phyloP scores from a whole-genome alignment of 2,113 vertebrate species.

The Laticauda laticaudata region DNA sequence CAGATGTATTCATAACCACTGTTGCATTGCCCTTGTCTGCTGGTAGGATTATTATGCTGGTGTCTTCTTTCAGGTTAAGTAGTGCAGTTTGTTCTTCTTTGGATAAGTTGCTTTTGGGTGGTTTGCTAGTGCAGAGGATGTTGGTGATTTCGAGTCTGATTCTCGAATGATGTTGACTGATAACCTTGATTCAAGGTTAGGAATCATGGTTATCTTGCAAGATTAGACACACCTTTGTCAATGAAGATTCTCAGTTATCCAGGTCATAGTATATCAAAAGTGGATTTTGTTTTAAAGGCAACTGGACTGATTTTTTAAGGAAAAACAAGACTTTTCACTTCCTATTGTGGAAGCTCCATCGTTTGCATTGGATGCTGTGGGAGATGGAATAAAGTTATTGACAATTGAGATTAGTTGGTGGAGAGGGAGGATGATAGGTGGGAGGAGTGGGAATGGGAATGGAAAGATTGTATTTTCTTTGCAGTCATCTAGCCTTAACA shows the following conservation, averaged over 20 bases:
- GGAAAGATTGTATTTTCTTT: background rate
- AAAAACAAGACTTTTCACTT: background rate
- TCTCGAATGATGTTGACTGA: background rate
- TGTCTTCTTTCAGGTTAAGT: no score
- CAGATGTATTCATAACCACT: no score
- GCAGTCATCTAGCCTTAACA: background rate
- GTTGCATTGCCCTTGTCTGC: no score
- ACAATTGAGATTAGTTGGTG: background rate
- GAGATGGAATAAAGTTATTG: background rate
- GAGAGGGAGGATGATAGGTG: no score
- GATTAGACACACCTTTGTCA: background rate
- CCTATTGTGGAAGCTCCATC: background rate
- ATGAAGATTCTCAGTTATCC: background rate
- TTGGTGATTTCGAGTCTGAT: no score
- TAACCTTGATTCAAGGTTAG: background rate
- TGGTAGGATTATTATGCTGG: no score
- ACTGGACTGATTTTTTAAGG: background rate
- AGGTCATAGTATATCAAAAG: background rate
- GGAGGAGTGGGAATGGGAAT: background rate
- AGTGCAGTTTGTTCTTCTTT: no score
- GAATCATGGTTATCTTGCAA: background rate
- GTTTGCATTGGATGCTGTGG: background rate
- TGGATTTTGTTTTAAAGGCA: background rate
- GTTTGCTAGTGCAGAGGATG: no score
- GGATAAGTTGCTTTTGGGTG: no score